These are phyloP conservation scores for Microplitis deprimator DNA, from an alignment of 2,888 invertebrate genomes.

Conservation along the genomic window DNA sequence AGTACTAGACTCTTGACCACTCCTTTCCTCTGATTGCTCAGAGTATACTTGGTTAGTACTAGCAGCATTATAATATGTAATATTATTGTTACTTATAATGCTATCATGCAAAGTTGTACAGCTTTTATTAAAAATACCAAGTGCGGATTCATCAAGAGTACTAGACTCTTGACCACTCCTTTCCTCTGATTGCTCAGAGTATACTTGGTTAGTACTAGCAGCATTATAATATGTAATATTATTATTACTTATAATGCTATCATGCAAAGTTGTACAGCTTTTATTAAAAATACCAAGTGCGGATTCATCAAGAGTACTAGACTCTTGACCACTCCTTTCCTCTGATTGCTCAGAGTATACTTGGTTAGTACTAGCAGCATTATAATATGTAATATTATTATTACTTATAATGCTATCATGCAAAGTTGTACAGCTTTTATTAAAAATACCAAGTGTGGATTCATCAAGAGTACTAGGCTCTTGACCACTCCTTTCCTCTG, in stretches of 20 bases:
- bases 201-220: background rate
- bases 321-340: background rate
- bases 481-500: background rate
- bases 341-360: background rate
- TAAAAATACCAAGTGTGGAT: background rate
- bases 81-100: background rate
- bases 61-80: background rate
- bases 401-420: background rate
- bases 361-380: background rate
- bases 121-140: background rate
- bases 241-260: background rate
- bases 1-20: background rate
- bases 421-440: background rate
- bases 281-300: background rate
- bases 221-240: background rate
- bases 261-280: background rate
- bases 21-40: background rate
- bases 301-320: background rate
- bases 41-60: background rate
- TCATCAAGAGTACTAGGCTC: background rate
- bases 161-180: background rate
- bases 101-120: background rate
- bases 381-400: background rate
- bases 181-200: background rate
- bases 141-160: background rate